Evolutionary conservation across 2,797 vertebrate genomes (phyloP).

Genomic region (Monodelphis domestica): DNA sequence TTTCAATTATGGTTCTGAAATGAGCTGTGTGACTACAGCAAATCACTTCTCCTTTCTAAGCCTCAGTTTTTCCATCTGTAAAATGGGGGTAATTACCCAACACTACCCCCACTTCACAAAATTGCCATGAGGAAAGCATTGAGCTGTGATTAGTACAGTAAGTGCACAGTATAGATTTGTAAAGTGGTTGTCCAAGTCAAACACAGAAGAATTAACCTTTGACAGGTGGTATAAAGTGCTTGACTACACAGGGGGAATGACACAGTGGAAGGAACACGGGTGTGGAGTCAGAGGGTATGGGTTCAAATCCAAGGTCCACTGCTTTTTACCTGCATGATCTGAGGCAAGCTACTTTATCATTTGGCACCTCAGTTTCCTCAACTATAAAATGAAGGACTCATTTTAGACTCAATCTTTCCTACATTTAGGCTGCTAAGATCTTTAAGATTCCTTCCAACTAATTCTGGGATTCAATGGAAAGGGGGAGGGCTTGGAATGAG

Average conservation of each 20-base stretch:
- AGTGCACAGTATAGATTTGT: not conserved
- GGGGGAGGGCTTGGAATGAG: not conserved
- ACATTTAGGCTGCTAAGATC: not conserved
- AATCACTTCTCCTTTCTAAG: not conserved
- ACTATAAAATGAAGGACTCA: not conserved
- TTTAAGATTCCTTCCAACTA: not conserved
- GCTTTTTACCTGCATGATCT: not conserved
- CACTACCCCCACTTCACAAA: no score
- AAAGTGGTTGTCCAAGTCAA: not conserved
- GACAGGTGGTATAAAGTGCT: not conserved
- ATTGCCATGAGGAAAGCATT: not conserved
- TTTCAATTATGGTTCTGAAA: not conserved
- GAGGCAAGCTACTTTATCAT: not conserved
- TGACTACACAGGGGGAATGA: not conserved
- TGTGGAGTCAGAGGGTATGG: not conserved
- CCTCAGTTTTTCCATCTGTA: not conserved
- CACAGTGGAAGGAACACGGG: not conserved
- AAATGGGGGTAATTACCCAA: not conserved
- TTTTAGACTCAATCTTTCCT: not conserved
- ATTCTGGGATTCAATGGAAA: not conserved
- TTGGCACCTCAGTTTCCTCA: not conserved
- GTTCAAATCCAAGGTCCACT: not conserved
- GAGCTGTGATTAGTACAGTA: rapidly evolving
- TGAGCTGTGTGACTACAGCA: not conserved
- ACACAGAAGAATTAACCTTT: not conserved